Evolutionary conservation across 2,113 vertebrate species (phyloP).

Genomic region (Rhinichthys klamathensis): DNA sequence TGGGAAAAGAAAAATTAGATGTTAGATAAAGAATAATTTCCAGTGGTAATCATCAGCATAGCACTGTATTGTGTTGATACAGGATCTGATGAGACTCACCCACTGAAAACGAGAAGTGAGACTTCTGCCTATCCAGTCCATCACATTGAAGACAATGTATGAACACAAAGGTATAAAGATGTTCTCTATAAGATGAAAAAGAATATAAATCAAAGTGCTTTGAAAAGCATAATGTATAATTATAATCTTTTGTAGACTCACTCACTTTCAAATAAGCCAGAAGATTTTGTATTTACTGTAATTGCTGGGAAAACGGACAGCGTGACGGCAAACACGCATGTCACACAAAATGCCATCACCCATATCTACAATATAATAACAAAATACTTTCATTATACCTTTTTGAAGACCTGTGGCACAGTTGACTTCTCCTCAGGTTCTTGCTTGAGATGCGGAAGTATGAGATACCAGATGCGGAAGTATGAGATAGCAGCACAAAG

Average conservation of each 20-base stretch:
- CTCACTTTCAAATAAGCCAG: conserved; percentile 66
- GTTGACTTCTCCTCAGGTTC: conserved; percentile 31
- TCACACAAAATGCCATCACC: conserved; percentile 83
- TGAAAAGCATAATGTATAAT: neutral
- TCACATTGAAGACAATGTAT: conserved; percentile 86
- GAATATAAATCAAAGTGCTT: neutral
- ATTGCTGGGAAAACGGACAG: conserved; percentile 87
- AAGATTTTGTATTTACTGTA: conserved; percentile 73
- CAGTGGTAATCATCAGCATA: neutral
- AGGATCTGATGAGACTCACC: conserved; percentile 74
- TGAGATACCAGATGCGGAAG: conserved; percentile 83
- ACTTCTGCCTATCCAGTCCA: conserved; percentile 85
- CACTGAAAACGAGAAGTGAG: conserved; percentile 81
- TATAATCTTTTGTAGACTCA: neutral
- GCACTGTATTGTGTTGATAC: neutral
- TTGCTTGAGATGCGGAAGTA: conserved; percentile 80
- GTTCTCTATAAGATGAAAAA: conserved; percentile 64
- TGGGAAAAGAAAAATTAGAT: neutral
- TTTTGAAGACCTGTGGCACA: conserved; percentile 45
- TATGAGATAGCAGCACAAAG: conserved; percentile 80
- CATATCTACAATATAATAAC: conserved; percentile 77
- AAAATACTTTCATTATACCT: conserved; percentile 20
- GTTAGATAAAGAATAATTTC: neutral
- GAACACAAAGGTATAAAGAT: conserved; percentile 89
- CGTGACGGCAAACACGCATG: conserved; percentile 85